Base-by-base conservation (phyloP, 2,797 vertebrate genomes). In the Adelosebastes latens region DNA sequence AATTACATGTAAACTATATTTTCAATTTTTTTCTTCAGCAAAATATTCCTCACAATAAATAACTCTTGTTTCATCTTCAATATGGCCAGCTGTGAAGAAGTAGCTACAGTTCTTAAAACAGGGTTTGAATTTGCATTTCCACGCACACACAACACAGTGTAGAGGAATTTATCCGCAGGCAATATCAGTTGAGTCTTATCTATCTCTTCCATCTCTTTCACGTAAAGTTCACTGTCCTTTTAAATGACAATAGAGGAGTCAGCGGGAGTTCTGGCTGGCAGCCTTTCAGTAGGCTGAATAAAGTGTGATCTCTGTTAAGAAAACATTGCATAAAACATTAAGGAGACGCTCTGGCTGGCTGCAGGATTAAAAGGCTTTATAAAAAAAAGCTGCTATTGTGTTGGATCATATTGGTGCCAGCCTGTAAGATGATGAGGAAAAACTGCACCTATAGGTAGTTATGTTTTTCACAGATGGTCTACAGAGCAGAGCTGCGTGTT, bases 241-340 rank as follows among this genome's bases (percentile, higher is more conserved):
- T 94, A 72, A 94, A 95, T 95, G 85, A 93, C 93, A 95, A 96
- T 80, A 31, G 66, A 31, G 66, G 73, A 69, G 52, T 20, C 73
- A 55, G 75, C 72, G 79, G 84, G 90, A 80, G 71, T 25, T 25
- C 66, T 27, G 81, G 53, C 81, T 72, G 81, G 62, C 61, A n/a
- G 79, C 31, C 80, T 84, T 91, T 91, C 85, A 92, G 42, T 79
- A 3, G 61, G 29, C 66, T 88, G 85, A 91, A 88, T 87, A 49
- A 69, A 86, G 88, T 88, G 81, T 83, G 88, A 89, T 93, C 85
- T 91, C 62, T 89, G 84, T 90, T 93, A 91, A 85, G 80, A 91
- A 92, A 93, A 94, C 91, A 92, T 77, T 90, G 93, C 87, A 92
- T 93, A 87, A 84, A 84, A 84, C 92, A 82, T 88, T 84, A 81